phyloP scores from a whole-genome alignment of 2,888 invertebrate genomes.

The Ernsta delagoae region DNA sequence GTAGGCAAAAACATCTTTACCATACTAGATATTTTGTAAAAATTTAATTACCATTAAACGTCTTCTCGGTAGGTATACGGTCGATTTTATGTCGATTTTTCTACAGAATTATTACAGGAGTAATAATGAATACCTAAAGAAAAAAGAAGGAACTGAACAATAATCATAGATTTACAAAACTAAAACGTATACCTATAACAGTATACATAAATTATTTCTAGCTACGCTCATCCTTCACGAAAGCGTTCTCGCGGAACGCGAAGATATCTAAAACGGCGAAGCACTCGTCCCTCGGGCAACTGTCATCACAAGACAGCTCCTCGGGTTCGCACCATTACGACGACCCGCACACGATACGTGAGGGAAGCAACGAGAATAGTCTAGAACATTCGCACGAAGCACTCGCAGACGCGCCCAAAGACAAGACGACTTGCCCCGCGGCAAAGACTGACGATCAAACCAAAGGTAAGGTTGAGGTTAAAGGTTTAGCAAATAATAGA shows the following conservation, averaged over 20 bases:
- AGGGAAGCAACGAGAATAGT: constrained; percentile 82
- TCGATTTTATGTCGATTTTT: too few relatives aligned
- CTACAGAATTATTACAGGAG: too few relatives aligned
- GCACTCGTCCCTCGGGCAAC: constrained; percentile 80
- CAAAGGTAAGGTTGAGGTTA: constrained; percentile 63
- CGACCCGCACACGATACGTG: constrained; percentile 81
- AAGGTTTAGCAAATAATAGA: constrained; percentile 14
- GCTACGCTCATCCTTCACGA: constrained; percentile 98
- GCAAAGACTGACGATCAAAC: constrained; percentile 70
- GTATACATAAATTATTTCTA: constrained; percentile 56
- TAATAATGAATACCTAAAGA: too few relatives aligned
- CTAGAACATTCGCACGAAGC: constrained; percentile 80
- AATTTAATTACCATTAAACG: too few relatives aligned
- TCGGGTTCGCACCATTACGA: constrained; percentile 80
- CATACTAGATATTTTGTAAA: too few relatives aligned
- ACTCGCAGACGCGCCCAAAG: constrained; percentile 65
- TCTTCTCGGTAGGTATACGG: too few relatives aligned
- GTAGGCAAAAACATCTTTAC: too few relatives aligned
- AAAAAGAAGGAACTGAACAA: too few relatives aligned
- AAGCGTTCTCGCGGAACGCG: constrained; percentile 96
- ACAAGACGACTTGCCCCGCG: constrained; percentile 62
- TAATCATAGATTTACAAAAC: too few relatives aligned
- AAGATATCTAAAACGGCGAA: constrained; percentile 90
- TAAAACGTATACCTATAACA: too few relatives aligned
- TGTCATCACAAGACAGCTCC: constrained; percentile 81